Evolutionary conservation across 1,140 invertebrate genomes (phyloP).

Genomic region (Drosophila aff.): DNA sequence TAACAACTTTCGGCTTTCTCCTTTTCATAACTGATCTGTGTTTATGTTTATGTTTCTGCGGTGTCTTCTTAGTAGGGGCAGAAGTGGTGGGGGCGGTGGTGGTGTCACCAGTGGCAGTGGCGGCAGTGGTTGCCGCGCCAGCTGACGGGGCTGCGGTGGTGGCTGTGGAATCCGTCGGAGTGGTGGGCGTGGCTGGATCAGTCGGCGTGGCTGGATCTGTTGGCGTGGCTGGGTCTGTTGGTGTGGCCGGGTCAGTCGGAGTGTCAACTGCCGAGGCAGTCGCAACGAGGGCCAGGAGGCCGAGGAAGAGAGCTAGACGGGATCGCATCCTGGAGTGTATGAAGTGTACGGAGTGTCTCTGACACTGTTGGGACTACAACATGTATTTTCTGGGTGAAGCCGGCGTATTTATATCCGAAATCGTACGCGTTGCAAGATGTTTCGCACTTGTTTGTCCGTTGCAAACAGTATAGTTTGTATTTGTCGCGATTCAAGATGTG

Average conservation of each 20-base stretch:
- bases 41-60: no score
- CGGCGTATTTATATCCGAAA: no score
- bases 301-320: no score
- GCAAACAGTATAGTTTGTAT: slow-evolving; percentile 2
- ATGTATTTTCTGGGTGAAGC: not conserved
- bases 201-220: no score
- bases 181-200: not conserved
- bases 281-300: no score
- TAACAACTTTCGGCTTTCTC: no score
- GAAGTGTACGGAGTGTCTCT: no score
- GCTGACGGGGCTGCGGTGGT: not conserved
- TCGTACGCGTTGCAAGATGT: no score
- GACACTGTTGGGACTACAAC: not conserved
- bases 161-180: not conserved
- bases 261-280: not conserved
- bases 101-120: not conserved
- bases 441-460: no score
- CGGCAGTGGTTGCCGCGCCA: not conserved
- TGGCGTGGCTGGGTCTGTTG: no score
- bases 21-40: rapidly evolving
- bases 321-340: no score
- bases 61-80: not conserved
- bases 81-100: not conserved
- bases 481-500: not conserved
- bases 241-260: no score